These are phyloP conservation scores for Hypomecis punctinalis DNA, from an alignment of 2,888 invertebrate genomes.

Conservation along the genomic window DNA sequence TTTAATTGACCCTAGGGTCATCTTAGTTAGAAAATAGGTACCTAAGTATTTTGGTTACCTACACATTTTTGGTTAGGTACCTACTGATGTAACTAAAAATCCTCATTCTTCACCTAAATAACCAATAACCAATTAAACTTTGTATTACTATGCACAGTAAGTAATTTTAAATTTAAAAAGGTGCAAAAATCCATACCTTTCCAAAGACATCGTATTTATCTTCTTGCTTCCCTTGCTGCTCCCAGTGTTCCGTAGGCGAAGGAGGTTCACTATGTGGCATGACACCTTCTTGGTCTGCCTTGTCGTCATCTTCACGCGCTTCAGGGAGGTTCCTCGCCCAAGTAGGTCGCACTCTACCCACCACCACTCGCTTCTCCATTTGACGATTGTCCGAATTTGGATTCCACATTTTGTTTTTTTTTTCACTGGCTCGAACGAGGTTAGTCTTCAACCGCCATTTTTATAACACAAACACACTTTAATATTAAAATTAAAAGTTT, in stretches of 20 bases:
- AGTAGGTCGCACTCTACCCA: constrained; percentile 83
- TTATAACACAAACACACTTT: too few species aligned
- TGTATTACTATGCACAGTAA: too few species aligned
- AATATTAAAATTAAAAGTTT: too few species aligned
- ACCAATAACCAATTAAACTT: too few species aligned
- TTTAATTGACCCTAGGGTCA: too few species aligned
- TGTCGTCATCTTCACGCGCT: constrained; percentile 76
- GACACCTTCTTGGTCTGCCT: constrained; percentile 67
- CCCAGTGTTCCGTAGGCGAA: constrained; percentile 74
- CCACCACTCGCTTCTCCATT: constrained; percentile 86
- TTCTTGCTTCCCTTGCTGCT: constrained; percentile 73
- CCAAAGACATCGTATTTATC: constrained; percentile 85
- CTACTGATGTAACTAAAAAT: too few species aligned
- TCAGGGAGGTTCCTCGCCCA: constrained; percentile 82
- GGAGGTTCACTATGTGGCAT: constrained; percentile 80
- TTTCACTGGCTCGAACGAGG: not conserved
- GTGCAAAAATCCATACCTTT: constrained; percentile 70
- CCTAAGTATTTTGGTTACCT: too few species aligned
- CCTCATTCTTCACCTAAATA: too few species aligned
- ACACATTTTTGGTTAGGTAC: too few species aligned
- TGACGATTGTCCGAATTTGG: constrained; percentile 79
- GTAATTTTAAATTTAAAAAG: too few species aligned
- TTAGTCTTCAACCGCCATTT: constrained; percentile 20
- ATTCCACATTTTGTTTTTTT: constrained; percentile 73
- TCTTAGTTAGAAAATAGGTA: too few species aligned